A percentile compares a stretch with the other conserved stretches of the same genome.
Conservation (phyloP, 2,113 vertebrate species). For the Nothobranchius furzeri region DNA sequence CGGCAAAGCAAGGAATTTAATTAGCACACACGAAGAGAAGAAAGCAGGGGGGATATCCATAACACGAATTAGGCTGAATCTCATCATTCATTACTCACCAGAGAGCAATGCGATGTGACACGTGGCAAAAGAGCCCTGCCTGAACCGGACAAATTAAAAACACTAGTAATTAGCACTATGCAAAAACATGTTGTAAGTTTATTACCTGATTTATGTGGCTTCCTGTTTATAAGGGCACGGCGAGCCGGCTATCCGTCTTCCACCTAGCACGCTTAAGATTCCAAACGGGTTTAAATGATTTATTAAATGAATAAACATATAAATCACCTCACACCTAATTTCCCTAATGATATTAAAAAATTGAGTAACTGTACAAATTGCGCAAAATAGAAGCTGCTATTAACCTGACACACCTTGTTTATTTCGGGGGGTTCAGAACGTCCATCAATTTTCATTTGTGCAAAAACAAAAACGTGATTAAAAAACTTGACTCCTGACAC, state of each 20-base stretch:
- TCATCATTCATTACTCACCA: conserved; percentile 76
- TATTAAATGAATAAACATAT: conserved; percentile 83
- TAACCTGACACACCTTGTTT: conserved; percentile 80
- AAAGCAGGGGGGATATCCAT: conserved; percentile 69
- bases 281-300: conserved; percentile 79
- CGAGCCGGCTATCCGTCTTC: conserved; percentile 76
- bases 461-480: conserved; percentile 79
- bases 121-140: conserved; percentile 71
- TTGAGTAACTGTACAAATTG: conserved; percentile 82
- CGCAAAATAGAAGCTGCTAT: conserved; percentile 77
- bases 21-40: conserved; percentile 63
- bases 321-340: conserved; percentile 81
- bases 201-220: conserved; percentile 83
- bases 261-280: conserved; percentile 72
- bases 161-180: conserved; percentile 81
- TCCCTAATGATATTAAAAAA: conserved; percentile 84
- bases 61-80: conserved; percentile 73
- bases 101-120: conserved; percentile 75
- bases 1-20: conserved; percentile 63
- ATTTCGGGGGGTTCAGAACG: conserved; percentile 68
- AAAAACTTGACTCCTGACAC: conserved; percentile 77
- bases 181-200: conserved; percentile 80
- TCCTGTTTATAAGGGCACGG: conserved; percentile 78
- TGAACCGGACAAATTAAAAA: conserved; percentile 82
- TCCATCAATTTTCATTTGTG: conserved; percentile 80